Conservation (phyloP, 2,797 vertebrate species). For the Distichodus sexfasciatus region DNA sequence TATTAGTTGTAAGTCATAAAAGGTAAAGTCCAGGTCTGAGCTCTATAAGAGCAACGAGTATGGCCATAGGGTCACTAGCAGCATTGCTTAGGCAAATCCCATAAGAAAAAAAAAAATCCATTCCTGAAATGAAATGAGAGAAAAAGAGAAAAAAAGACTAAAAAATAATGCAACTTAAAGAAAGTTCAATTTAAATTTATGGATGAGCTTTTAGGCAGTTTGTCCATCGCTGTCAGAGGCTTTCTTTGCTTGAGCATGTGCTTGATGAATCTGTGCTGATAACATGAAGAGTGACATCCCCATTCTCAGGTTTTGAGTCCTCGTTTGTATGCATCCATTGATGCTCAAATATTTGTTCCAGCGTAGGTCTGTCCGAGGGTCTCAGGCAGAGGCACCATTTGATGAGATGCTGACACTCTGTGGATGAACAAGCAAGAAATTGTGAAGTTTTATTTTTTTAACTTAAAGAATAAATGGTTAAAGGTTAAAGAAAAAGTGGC, state of each 20-base stretch:
- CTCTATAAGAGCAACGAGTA: constrained; percentile 85
- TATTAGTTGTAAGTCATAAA: constrained; percentile 82
- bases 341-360: constrained; percentile 96
- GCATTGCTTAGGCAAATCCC: constrained; percentile 29
- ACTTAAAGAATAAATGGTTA: not conserved
- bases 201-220: constrained; percentile 10
- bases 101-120: constrained; percentile 27
- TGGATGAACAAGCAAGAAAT: not conserved
- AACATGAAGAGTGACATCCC: constrained; percentile 86
- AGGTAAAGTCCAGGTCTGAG: constrained; percentile 73
- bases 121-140: constrained; percentile 62
- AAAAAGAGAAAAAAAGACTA: constrained; percentile 52
- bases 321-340: constrained; percentile 89
- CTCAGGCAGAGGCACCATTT: constrained; percentile 95
- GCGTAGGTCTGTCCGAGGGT: constrained; percentile 92
- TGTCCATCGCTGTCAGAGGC: constrained; percentile 76
- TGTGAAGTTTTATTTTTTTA: not conserved
- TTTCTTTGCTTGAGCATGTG: constrained; percentile 96
- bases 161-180: constrained; percentile 64
- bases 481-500: not conserved
- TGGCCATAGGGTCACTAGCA: constrained; percentile 43
- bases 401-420: constrained; percentile 97
- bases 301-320: constrained; percentile 73
- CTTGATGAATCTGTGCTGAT: constrained; percentile 86
- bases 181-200: constrained; percentile 23